Conservation (phyloP, 2,113 vertebrate genomes). For the Rynchops niger region DNA sequence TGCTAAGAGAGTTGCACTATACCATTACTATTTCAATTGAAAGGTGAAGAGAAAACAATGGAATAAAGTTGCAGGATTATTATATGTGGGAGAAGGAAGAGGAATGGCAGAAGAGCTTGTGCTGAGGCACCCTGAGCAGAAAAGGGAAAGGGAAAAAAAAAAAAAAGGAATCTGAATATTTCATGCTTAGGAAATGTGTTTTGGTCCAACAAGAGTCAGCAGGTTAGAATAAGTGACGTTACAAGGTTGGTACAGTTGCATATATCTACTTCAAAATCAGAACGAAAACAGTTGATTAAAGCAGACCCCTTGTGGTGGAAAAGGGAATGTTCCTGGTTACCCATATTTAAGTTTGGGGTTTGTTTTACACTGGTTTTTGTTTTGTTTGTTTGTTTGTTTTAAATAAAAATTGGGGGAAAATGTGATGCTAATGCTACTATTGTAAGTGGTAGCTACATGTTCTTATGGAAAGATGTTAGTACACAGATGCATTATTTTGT, state of each 20-base stretch:
- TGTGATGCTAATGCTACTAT: neutral
- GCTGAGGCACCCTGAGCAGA: neutral
- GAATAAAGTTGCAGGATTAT: neutral
- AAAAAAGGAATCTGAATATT: neutral
- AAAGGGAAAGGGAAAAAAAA: too few species aligned
- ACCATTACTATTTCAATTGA: neutral
- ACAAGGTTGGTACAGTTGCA: neutral
- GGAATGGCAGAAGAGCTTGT: neutral
- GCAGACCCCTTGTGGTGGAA: neutral
- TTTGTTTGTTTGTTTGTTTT: neutral
- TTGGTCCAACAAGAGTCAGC: neutral
- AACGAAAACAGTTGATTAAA: neutral
- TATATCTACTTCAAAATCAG: neutral
- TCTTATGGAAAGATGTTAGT: neutral
- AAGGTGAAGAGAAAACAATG: neutral
- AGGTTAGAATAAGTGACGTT: neutral
- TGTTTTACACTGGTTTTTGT: neutral
- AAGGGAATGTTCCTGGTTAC: neutral
- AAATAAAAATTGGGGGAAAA: neutral
- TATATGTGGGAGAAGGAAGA: neutral
- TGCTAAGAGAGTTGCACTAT: neutral
- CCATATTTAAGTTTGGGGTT: accelerated
- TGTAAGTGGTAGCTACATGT: neutral
- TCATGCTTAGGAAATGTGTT: neutral
- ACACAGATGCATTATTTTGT: neutral